A percentile compares a stretch with the other conserved stretches of the same genome.
phyloP scores from a whole-genome alignment of 2,797 vertebrate species.

The Gymnoscopelus braueri region DNA sequence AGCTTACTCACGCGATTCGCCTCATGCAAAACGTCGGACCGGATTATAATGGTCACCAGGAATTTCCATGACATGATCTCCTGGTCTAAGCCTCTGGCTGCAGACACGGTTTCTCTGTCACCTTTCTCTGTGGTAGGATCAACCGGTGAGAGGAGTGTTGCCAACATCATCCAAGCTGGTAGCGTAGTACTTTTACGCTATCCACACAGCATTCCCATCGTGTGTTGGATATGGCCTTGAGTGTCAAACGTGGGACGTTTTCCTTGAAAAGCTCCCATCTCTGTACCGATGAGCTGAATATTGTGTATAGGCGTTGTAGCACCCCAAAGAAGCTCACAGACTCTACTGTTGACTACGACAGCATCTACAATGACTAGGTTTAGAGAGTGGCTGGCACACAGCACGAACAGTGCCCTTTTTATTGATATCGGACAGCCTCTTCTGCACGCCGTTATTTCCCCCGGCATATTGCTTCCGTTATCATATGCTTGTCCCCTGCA shows the following conservation, averaged over 20 bases:
- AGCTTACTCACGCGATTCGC: not conserved
- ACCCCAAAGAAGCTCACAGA: not conserved
- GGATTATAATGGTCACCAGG: not conserved
- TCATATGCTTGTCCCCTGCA: too few species aligned
- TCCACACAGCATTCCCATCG: not conserved
- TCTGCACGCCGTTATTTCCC: too few species aligned
- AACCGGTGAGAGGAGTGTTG: not conserved
- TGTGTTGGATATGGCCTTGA: too few species aligned
- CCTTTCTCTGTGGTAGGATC: not conserved
- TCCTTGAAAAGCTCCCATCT: constrained; percentile 1
- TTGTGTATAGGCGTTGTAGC: not conserved
- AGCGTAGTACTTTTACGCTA: not conserved
- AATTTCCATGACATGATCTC: not conserved
- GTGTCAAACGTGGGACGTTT: not conserved
- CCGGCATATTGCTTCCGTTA: too few species aligned
- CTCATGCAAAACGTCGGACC: not conserved
- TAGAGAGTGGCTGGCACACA: not conserved
- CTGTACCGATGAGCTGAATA: not conserved
- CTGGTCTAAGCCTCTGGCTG: not conserved
- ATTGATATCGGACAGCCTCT: not conserved
- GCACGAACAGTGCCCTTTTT: not conserved
- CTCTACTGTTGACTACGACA: not conserved
- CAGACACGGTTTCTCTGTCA: not conserved
- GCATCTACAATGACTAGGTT: not conserved
- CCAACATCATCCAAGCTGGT: not conserved